Evolutionary conservation across 2,113 vertebrate species (phyloP).

Genomic region (Poeciliopsis turrubarensis): DNA sequence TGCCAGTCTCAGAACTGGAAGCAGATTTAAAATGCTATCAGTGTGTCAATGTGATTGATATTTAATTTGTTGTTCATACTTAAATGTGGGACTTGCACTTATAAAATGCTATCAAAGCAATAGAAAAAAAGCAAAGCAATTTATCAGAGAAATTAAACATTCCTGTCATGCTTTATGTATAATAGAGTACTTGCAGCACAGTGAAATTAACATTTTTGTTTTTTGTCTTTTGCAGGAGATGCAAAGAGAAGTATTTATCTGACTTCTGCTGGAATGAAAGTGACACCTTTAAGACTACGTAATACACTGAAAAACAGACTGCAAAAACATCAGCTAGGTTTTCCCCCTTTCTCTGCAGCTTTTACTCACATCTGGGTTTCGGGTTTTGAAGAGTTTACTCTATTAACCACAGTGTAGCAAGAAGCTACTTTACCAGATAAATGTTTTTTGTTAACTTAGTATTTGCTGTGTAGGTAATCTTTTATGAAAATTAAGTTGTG

Average conservation of each 20-base stretch:
- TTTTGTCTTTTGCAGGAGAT: not conserved
- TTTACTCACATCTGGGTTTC: not conserved
- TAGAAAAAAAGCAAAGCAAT: too few relatives aligned
- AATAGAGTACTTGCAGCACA: not conserved
- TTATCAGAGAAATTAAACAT: not conserved
- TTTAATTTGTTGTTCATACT: not conserved
- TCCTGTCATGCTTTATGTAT: too few relatives aligned
- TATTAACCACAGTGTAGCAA: not conserved
- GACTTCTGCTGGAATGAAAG: not conserved
- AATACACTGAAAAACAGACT: not conserved
- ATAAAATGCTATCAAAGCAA: too few relatives aligned
- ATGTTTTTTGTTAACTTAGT: not conserved
- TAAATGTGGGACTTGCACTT: too few relatives aligned
- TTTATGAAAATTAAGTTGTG: not conserved
- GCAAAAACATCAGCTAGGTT: not conserved
- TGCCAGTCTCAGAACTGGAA: not conserved
- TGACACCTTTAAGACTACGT: not conserved
- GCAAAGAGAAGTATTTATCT: not conserved
- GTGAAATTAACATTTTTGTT: not conserved
- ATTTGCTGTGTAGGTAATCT: not conserved
- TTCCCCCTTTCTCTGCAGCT: not conserved
- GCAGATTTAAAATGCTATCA: not conserved
- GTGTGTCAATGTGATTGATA: not conserved
- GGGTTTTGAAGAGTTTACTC: not conserved
- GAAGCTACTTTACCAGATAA: not conserved